phyloP scores from a whole-genome alignment of 2,797 vertebrate genomes.

The Neoniphon sammara region DNA sequence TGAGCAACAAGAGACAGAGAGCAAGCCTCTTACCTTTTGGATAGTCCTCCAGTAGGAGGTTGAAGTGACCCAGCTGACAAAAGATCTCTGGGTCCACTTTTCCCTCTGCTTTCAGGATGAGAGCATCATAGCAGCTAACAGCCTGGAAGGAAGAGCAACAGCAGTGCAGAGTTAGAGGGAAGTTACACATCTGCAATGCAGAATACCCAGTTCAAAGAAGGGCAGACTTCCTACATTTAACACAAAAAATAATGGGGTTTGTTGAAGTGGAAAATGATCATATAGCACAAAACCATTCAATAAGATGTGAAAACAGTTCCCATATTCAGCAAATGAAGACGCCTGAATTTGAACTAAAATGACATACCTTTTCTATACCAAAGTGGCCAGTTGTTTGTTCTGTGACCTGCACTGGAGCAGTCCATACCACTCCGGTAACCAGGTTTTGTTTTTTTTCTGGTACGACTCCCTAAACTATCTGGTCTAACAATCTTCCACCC shows the following conservation, averaged over 20 bases:
- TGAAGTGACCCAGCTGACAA: constrained; percentile 99
- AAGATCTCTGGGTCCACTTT: constrained; percentile 98
- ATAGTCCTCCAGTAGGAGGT: constrained; percentile 98
- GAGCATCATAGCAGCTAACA: constrained; percentile 94
- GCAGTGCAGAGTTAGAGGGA: neutral
- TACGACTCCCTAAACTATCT: no score
- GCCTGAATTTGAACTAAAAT: neutral
- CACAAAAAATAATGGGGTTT: neutral
- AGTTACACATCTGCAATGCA: neutral
- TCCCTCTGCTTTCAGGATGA: constrained; percentile 97
- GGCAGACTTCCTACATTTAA: neutral
- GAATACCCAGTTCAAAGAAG: neutral
- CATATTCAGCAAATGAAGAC: neutral
- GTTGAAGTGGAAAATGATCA: no score
- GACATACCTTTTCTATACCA: no score
- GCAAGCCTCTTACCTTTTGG: constrained; percentile 90
- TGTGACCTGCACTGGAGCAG: no score
- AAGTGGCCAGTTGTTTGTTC: no score
- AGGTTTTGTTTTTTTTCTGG: no score
- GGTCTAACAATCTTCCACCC: no score
- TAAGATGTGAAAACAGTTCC: no score
- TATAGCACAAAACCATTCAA: no score
- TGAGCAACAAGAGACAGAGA: neutral
- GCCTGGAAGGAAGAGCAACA: constrained; percentile 79
- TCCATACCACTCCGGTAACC: no score